Conservation (phyloP, 2,888 invertebrate species). For the Orthosia cruda region DNA sequence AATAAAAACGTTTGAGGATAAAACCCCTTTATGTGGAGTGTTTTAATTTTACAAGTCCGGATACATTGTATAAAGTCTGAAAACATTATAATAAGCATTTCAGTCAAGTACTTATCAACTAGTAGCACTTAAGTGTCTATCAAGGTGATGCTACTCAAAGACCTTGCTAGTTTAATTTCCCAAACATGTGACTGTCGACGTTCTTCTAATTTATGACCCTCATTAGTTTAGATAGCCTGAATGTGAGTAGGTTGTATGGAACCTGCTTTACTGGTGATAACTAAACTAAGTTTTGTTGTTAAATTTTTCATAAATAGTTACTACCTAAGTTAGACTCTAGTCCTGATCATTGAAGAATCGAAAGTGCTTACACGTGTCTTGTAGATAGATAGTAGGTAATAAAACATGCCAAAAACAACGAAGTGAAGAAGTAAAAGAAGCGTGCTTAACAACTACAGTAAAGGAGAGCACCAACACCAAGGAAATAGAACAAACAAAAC, state of each 20-base stretch:
- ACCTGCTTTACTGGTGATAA: slow-evolving; percentile 34
- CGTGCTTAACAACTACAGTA: slow-evolving; percentile 31
- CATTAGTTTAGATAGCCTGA: slow-evolving; percentile 39
- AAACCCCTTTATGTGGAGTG: too few species aligned
- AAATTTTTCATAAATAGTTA: neutral
- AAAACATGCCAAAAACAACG: slow-evolving; percentile 1
- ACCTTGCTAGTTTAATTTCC: slow-evolving; percentile 44
- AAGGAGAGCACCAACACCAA: slow-evolving; percentile 61
- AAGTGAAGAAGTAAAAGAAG: slow-evolving; percentile 30
- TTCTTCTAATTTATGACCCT: slow-evolving; percentile 41
- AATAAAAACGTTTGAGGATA: too few species aligned
- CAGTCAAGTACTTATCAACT: neutral
- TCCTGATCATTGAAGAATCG: slow-evolving; percentile 1
- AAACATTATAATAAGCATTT: neutral
- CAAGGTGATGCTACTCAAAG: slow-evolving; percentile 16
- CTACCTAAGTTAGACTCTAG: neutral
- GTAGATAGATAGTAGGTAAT: neutral
- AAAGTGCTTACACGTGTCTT: slow-evolving; percentile 1
- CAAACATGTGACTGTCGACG: slow-evolving; percentile 28
- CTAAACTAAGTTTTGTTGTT: slow-evolving; percentile 1
- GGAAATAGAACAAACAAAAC: slow-evolving; percentile 22
- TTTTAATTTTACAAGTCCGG: too few species aligned
- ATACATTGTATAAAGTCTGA: too few species aligned
- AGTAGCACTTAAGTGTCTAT: neutral
- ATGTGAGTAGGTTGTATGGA: slow-evolving; percentile 13